Conservation (phyloP, 1,140 invertebrate genomes). For the Sinella curviseta region DNA sequence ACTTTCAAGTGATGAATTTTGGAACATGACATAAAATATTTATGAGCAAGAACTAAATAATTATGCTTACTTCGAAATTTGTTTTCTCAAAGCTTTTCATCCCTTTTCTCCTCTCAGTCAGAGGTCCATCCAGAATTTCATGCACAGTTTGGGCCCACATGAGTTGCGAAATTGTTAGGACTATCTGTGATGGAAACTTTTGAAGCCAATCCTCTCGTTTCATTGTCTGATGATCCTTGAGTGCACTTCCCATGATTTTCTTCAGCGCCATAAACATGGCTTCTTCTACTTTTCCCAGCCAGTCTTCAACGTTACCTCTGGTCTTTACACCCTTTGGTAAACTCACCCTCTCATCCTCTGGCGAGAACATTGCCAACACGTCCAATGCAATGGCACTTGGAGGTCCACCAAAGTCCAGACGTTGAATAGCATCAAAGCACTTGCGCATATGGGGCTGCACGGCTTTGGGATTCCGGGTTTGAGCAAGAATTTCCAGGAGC, state of each 20-base stretch:
- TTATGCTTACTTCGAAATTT: constrained; percentile 60
- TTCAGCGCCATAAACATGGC: constrained; percentile 77
- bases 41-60: not conserved
- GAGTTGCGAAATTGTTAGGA: constrained; percentile 80
- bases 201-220: constrained; percentile 66
- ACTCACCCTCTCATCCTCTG: constrained; percentile 75
- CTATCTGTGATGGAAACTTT: constrained; percentile 64
- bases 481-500: constrained; percentile 85
- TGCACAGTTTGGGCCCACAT: constrained; percentile 80
- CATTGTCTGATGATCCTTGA: constrained; percentile 63
- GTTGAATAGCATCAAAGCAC: constrained; percentile 82
- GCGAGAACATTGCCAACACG: constrained; percentile 81
- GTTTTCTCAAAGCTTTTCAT: constrained; percentile 71
- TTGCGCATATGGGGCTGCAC: constrained; percentile 77
- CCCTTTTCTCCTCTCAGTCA: constrained; percentile 51
- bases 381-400: constrained; percentile 66
- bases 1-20: no score
- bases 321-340: constrained; percentile 80
- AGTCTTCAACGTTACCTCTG: constrained; percentile 82
- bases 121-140: constrained; percentile 62
- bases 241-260: constrained; percentile 70
- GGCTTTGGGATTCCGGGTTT: constrained; percentile 57
- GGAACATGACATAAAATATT: constrained; percentile 16
- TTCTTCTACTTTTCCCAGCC: constrained; percentile 81
- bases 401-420: constrained; percentile 69